These are phyloP conservation scores for Electrophaes corylata DNA, from an alignment of 2,888 invertebrate genomes.

Conservation along the genomic window DNA sequence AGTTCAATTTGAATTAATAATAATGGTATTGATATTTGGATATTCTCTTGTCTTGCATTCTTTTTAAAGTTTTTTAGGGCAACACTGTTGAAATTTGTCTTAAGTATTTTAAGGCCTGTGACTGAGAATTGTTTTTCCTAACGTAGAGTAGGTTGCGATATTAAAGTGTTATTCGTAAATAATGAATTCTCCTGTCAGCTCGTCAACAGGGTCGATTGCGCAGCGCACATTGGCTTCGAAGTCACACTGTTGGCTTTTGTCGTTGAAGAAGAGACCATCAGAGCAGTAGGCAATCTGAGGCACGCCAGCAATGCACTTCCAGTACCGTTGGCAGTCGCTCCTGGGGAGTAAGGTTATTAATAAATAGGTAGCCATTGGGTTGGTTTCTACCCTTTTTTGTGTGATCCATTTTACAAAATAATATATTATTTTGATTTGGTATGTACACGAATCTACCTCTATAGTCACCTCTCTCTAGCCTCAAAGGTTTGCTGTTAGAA, in stretches of 20 bases:
- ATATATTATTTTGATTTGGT: too few relatives aligned
- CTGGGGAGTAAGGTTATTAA: constrained; percentile 43
- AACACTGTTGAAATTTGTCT: neutral
- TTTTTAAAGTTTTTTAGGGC: neutral
- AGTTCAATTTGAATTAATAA: neutral
- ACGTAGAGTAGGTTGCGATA: too few relatives aligned
- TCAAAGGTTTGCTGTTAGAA: too few relatives aligned
- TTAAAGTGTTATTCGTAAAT: constrained; percentile 51
- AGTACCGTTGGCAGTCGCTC: constrained; percentile 74
- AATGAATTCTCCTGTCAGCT: constrained; percentile 69
- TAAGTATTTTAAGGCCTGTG: neutral
- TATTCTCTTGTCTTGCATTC: too few relatives aligned
- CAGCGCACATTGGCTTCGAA: constrained; percentile 72
- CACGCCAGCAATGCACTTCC: constrained; percentile 63
- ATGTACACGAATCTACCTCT: too few relatives aligned
- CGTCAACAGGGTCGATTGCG: constrained; percentile 51
- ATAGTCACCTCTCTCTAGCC: too few relatives aligned
- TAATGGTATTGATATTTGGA: neutral
- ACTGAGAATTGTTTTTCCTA: neutral
- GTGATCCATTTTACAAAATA: too few relatives aligned
- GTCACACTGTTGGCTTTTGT: constrained; percentile 67
- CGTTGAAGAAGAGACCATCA: constrained; percentile 75
- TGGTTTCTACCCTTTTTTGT: too few relatives aligned
- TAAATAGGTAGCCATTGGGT: too few relatives aligned
- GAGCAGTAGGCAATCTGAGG: constrained; percentile 61